These are phyloP conservation scores for Actinia equina DNA, from an alignment of 64 coral and sea anemone species.

Conservation along the genomic window DNA sequence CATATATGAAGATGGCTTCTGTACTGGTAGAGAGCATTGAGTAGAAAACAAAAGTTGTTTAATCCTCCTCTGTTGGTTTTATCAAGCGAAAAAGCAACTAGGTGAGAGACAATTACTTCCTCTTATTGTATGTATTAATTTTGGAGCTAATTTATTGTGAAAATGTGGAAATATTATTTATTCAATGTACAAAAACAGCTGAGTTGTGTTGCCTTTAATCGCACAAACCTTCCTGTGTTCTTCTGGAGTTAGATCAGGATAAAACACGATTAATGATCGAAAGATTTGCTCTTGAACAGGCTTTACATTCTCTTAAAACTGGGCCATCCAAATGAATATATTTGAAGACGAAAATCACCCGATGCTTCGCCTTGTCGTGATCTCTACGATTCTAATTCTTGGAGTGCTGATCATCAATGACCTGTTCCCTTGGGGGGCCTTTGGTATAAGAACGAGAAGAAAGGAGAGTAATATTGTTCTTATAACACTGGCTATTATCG, in stretches of 20 bases:
- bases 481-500: slow-evolving; percentile 50
- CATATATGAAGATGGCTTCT: neutral
- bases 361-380: slow-evolving; percentile 37
- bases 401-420: slow-evolving; percentile 56
- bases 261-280: neutral
- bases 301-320: neutral
- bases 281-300: neutral
- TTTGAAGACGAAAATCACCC: slow-evolving; percentile 42
- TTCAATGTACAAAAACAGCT: neutral
- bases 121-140: neutral
- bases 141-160: neutral
- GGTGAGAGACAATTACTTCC: neutral
- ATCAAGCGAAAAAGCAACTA: neutral
- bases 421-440: slow-evolving; percentile 42
- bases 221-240: neutral
- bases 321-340: neutral
- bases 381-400: slow-evolving; percentile 53
- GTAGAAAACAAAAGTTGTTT: neutral
- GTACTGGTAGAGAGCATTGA: neutral
- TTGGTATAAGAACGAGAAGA: slow-evolving; percentile 40
- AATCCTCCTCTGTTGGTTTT: neutral
- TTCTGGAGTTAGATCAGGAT: neutral
- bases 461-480: slow-evolving; percentile 47
- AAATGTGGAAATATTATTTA: neutral
- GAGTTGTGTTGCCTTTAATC: neutral